phyloP scores from a whole-genome alignment of 2,113 vertebrate genomes.

The Halichoerus grypus region DNA sequence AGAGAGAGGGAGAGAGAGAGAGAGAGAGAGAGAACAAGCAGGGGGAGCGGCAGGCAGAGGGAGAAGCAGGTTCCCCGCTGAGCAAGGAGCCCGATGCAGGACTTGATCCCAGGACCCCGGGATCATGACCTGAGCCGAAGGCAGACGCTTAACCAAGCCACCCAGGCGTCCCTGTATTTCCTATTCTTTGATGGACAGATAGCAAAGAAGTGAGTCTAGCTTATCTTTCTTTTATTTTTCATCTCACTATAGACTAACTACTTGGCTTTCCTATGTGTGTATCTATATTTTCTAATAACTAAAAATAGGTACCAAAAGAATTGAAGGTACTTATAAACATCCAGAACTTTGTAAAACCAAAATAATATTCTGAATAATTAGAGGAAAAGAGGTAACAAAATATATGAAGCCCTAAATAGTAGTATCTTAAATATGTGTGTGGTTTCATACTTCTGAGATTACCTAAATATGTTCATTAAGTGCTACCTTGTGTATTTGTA shows the following conservation, averaged over 20 bases:
- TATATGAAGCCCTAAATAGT: background rate
- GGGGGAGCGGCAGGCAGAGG: too few relatives aligned
- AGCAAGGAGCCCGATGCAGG: background rate
- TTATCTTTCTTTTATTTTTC: conserved; percentile 18
- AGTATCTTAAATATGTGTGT: conserved; percentile 16
- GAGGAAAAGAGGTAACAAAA: conserved; percentile 1
- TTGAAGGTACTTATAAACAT: background rate
- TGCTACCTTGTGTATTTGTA: background rate
- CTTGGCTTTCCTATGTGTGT: background rate
- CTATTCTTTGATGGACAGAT: background rate
- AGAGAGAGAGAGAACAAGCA: too few relatives aligned
- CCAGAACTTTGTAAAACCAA: background rate
- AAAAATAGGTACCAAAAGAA: conserved; percentile 13
- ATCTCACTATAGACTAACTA: background rate
- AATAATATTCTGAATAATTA: background rate
- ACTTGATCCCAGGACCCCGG: background rate
- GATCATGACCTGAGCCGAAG: background rate
- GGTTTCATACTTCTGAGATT: background rate
- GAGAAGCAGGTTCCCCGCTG: too few relatives aligned
- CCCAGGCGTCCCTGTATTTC: background rate
- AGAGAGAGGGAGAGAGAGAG: too few relatives aligned
- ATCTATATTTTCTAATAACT: background rate
- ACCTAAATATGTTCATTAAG: background rate
- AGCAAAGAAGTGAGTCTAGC: background rate
- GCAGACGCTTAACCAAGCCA: background rate